These are phyloP conservation scores for Scaptodrosophila latifasciaeformis DNA, from an alignment of 2,888 invertebrate species.

Conservation along the genomic window DNA sequence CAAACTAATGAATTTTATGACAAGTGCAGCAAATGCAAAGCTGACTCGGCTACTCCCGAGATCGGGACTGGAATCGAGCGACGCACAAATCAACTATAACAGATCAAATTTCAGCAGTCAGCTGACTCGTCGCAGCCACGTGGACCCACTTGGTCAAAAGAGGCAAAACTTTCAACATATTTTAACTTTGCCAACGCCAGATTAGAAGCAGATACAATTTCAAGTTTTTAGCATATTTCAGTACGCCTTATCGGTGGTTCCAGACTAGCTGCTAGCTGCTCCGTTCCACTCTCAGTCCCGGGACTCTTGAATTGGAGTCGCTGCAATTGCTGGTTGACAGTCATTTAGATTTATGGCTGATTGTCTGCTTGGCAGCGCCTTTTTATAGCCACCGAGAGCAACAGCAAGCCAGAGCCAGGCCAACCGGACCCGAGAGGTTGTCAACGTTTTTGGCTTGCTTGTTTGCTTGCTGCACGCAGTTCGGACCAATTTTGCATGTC, in stretches of 20 bases:
- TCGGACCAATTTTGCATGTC: constrained; percentile 62
- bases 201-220: constrained; percentile 60
- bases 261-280: too few relatives aligned
- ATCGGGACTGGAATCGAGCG: too few relatives aligned
- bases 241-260: constrained; percentile 57
- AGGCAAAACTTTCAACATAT: neutral
- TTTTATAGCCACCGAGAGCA: constrained; percentile 42
- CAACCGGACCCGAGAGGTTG: too few relatives aligned
- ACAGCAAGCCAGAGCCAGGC: too few relatives aligned
- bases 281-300: neutral
- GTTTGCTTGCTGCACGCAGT: constrained; percentile 58
- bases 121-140: too few relatives aligned
- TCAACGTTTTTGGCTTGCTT: constrained; percentile 47
- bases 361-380: constrained; percentile 57
- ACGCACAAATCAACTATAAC: too few relatives aligned
- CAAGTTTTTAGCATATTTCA: constrained; percentile 63
- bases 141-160: too few relatives aligned
- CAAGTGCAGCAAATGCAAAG: constrained; percentile 56
- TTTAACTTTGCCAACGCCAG: neutral
- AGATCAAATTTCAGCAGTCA: constrained; percentile 26
- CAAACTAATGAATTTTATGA: constrained; percentile 60
- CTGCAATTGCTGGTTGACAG: constrained; percentile 52
- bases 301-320: constrained; percentile 35
- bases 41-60: constrained; percentile 50
- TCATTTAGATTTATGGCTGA: constrained; percentile 69